These are phyloP conservation scores for Lasioglossum albipes DNA, from an alignment of 1,140 invertebrate species.

Conservation along the genomic window DNA sequence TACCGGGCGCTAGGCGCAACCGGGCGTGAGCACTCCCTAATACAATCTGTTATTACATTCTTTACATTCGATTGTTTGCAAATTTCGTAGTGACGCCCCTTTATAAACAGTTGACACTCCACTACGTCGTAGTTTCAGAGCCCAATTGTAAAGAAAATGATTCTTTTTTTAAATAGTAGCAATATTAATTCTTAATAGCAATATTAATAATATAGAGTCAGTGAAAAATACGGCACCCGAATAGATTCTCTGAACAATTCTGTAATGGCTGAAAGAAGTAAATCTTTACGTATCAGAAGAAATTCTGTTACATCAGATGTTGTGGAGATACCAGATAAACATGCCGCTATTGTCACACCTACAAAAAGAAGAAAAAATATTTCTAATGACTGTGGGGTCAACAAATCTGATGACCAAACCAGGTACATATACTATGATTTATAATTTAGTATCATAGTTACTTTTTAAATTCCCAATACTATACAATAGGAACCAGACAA, in stretches of 20 bases:
- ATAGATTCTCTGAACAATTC: slow-evolving; percentile 41
- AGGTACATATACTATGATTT: slow-evolving; percentile 46
- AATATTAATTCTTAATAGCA: slow-evolving; percentile 42
- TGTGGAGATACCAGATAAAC: slow-evolving; percentile 52
- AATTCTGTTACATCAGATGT: slow-evolving; percentile 62
- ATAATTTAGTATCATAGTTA: slow-evolving; percentile 4
- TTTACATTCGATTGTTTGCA: slow-evolving; percentile 39
- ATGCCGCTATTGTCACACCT: slow-evolving; percentile 46
- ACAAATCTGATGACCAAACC: slow-evolving; percentile 38
- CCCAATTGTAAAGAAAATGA: slow-evolving; percentile 35
- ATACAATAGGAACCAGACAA: no score
- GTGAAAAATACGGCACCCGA: slow-evolving; percentile 39
- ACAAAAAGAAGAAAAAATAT: slow-evolving; percentile 21
- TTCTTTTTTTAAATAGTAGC: slow-evolving; percentile 58
- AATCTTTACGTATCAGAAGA: slow-evolving; percentile 53
- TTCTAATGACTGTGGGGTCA: slow-evolving; percentile 30
- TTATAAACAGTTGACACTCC: no score
- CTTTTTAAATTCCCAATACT: neutral
- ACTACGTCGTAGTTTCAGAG: slow-evolving; percentile 63
- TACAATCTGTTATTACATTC: slow-evolving; percentile 1
- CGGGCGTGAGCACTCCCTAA: no score
- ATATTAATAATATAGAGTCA: slow-evolving; percentile 3
- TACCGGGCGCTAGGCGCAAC: no score
- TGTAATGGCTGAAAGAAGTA: slow-evolving; percentile 32
- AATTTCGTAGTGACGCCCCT: slow-evolving; percentile 7